Conservation (phyloP, 2,113 vertebrate genomes). For the Apodemus speciosus region DNA sequence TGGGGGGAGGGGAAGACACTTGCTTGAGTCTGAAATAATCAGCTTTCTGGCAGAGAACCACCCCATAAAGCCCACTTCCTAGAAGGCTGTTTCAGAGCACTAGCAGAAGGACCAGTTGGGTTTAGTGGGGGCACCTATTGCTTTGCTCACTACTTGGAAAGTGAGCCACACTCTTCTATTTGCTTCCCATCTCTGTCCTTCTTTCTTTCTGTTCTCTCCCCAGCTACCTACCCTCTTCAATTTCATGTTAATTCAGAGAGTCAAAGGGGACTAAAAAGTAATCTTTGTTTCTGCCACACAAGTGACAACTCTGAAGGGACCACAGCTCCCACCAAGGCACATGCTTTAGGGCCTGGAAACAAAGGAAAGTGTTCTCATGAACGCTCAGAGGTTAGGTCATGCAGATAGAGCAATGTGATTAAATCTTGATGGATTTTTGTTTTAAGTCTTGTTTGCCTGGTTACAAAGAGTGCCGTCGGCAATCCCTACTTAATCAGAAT, state of each 20-base stretch:
- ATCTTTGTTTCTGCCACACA: conserved; percentile 83
- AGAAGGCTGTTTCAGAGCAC: conserved; percentile 20
- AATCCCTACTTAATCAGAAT: conserved; percentile 78
- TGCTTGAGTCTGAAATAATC: conserved; percentile 18
- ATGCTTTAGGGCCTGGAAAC: conserved; percentile 83
- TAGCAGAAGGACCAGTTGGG: background rate
- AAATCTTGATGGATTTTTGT: conserved; percentile 78
- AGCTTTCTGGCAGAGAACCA: conserved; percentile 5
- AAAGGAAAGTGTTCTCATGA: conserved; percentile 72
- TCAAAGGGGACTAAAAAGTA: conserved; percentile 79
- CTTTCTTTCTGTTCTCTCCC: background rate
- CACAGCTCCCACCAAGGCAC: conserved; percentile 77
- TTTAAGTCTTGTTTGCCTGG: conserved; percentile 72
- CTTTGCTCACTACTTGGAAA: conserved; percentile 67
- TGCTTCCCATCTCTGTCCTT: background rate
- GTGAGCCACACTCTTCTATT: conserved; percentile 43
- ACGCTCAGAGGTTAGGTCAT: conserved; percentile 74
- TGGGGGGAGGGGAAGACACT: background rate
- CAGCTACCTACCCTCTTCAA: conserved; percentile 80
- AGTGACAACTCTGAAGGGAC: conserved; percentile 81
- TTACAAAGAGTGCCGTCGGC: conserved; percentile 67
- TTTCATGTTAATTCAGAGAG: conserved; percentile 84
- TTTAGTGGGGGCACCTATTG: conserved; percentile 45
- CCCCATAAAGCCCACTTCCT: background rate
- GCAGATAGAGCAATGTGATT: conserved; percentile 81